Evolutionary conservation across 64 coral and sea anemone species (phyloP).

Genomic region (Pocillopora damicornis): DNA sequence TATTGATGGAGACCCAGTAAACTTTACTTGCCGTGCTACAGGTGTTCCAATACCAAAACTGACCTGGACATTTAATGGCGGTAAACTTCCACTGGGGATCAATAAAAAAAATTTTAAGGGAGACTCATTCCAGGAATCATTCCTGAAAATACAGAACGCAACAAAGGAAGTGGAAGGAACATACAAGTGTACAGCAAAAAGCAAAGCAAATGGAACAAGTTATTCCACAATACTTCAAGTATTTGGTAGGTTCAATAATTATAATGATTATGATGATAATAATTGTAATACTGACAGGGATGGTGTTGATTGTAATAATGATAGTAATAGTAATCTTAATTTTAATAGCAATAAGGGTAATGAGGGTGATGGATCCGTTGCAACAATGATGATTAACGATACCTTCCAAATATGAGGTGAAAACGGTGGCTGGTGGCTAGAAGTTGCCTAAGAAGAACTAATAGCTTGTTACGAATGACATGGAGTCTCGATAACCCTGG

Average conservation of each 20-base stretch:
- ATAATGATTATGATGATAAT: too few relatives aligned
- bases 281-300: too few relatives aligned
- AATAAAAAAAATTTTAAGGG: not conserved
- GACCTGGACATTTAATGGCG: not conserved
- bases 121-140: not conserved
- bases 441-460: too few relatives aligned
- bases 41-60: constrained; percentile 1
- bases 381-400: too few relatives aligned
- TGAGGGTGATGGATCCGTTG: too few relatives aligned
- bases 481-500: too few relatives aligned
- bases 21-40: not conserved
- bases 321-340: too few relatives aligned
- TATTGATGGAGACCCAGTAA: not conserved
- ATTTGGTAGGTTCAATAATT: not conserved
- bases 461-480: too few relatives aligned
- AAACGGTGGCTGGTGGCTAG: too few relatives aligned
- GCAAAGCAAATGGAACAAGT: not conserved
- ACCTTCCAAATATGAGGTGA: too few relatives aligned
- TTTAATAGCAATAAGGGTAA: too few relatives aligned
- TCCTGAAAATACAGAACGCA: not conserved
- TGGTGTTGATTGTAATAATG: too few relatives aligned
- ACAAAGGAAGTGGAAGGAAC: not conserved
- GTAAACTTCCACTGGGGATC: not conserved
- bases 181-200: constrained; percentile 1
- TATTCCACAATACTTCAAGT: not conserved